Evolutionary conservation across 2,797 vertebrate genomes (phyloP).

Genomic region (Protosalanx chinensis): DNA sequence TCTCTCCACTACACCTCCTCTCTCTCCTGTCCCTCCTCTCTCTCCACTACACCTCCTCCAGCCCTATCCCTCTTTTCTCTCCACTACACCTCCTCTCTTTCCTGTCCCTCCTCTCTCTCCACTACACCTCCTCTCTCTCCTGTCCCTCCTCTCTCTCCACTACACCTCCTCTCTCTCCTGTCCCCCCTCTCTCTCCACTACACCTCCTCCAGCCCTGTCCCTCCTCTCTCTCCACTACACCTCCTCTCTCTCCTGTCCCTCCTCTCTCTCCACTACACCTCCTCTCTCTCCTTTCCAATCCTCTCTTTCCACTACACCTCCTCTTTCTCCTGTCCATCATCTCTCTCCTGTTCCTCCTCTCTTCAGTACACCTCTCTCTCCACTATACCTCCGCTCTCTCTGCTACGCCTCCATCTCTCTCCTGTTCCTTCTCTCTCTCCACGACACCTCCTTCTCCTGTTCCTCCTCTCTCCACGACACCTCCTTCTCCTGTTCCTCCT

Average conservation of each 20-base stretch:
- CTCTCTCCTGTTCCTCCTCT: not conserved
- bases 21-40: not conserved
- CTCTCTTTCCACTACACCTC: not conserved
- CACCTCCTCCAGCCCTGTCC: too few species aligned
- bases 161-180: too few species aligned
- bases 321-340: not conserved
- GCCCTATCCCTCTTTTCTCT: slow-evolving; percentile 32
- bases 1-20: not conserved
- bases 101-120: slow-evolving; percentile 33
- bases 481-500: slow-evolving; percentile 20
- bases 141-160: not conserved
- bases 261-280: not conserved
- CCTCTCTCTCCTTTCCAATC: not conserved
- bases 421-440: not conserved
- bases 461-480: slow-evolving; percentile 29
- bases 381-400: not conserved
- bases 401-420: not conserved
- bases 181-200: too few species aligned
- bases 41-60: not conserved
- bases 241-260: not conserved
- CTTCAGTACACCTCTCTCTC: not conserved
- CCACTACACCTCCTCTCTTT: not conserved
- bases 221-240: not conserved
- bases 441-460: too few species aligned
- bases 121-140: not conserved